Evolutionary conservation across 2,797 vertebrate species (phyloP).

Genomic region (Ctenochaetus hawaiiensis): DNA sequence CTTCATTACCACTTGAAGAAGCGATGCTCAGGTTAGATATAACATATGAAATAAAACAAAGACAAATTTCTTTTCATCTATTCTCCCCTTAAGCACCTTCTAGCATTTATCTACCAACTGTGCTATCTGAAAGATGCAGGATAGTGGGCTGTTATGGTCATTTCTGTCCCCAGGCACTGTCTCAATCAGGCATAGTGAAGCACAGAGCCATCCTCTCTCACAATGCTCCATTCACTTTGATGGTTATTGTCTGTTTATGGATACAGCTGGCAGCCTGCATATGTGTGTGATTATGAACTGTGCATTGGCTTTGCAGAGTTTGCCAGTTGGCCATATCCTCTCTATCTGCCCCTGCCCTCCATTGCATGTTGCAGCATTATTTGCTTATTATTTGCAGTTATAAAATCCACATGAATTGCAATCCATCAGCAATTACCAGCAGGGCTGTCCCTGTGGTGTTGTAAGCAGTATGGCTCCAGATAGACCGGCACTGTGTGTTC

Average conservation of each 20-base stretch:
- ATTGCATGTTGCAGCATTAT: slow-evolving; percentile 15
- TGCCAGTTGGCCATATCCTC: slow-evolving; percentile 51
- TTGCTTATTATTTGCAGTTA: slow-evolving; percentile 37
- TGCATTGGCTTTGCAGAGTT: slow-evolving; percentile 31
- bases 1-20: background rate
- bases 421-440: slow-evolving; percentile 58
- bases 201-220: slow-evolving; percentile 23
- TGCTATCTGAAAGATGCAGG: slow-evolving; percentile 5
- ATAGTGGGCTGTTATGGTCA: slow-evolving; percentile 25
- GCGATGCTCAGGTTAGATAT: background rate
- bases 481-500: slow-evolving; percentile 34
- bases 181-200: slow-evolving; percentile 33
- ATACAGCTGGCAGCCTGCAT: slow-evolving; percentile 49
- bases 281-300: slow-evolving; percentile 55
- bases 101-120: slow-evolving; percentile 10
- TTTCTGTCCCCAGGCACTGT: slow-evolving; percentile 22
- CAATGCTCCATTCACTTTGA: slow-evolving; percentile 32
- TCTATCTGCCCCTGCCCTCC: slow-evolving; percentile 24
- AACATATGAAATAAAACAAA: slow-evolving; percentile 16
- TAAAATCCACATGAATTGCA: slow-evolving; percentile 59
- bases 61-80: background rate
- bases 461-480: slow-evolving; percentile 48
- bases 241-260: slow-evolving; percentile 63
- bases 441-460: slow-evolving; percentile 38
- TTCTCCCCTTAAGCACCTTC: slow-evolving; percentile 10